Conservation (phyloP, 2,113 vertebrate genomes). For the Sisor rabdophorus region DNA sequence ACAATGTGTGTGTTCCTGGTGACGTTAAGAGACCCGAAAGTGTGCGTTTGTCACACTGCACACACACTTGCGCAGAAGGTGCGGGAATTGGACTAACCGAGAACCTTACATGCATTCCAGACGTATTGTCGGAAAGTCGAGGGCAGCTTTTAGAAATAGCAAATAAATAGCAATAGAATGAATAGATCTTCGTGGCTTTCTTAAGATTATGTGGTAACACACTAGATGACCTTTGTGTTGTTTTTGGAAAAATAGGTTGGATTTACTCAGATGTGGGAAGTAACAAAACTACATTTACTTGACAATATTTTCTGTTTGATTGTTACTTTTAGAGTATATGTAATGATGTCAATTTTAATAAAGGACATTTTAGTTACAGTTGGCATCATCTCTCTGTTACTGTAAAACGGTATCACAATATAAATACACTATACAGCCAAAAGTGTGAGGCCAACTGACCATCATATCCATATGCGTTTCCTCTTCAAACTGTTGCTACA, state of each 20-base stretch:
- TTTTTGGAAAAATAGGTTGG: slow-evolving; percentile 5
- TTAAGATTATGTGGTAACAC: background rate
- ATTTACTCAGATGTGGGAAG: background rate
- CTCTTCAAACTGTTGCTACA: too few relatives aligned
- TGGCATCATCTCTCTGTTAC: too few relatives aligned
- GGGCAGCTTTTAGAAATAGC: background rate
- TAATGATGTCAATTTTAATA: too few relatives aligned
- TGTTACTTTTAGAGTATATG: too few relatives aligned
- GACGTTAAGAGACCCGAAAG: slow-evolving; percentile 59
- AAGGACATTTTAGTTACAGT: too few relatives aligned
- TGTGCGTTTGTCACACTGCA: slow-evolving; percentile 38
- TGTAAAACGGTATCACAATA: too few relatives aligned
- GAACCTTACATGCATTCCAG: slow-evolving; percentile 32
- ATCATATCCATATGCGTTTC: too few relatives aligned
- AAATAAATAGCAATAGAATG: background rate
- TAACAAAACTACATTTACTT: too few relatives aligned
- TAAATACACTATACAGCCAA: too few relatives aligned
- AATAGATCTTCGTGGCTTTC: background rate
- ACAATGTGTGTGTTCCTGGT: slow-evolving; percentile 70
- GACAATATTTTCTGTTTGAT: too few relatives aligned
- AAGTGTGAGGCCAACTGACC: too few relatives aligned
- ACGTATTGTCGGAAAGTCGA: background rate
- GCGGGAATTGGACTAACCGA: slow-evolving; percentile 13
- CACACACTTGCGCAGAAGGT: slow-evolving; percentile 21
- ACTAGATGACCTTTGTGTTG: background rate